Percentiles rank a stretch among this genome's conserved stretches.
Conservation (phyloP, 2,888 invertebrate genomes). For the Xanthostigma xanthostigma region DNA sequence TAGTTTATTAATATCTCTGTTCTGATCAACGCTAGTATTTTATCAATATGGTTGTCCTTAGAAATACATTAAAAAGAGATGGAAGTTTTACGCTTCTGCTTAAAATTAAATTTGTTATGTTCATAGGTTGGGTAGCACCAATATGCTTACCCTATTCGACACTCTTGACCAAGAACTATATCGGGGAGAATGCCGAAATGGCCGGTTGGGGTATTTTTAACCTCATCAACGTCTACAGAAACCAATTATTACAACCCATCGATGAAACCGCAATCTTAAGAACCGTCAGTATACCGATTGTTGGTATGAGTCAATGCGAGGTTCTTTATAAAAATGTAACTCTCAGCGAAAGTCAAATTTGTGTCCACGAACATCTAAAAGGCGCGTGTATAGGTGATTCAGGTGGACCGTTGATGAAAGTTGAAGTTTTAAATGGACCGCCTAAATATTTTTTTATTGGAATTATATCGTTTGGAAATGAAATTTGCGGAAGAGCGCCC, state of each 20-base stretch:
- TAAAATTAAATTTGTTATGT: background rate
- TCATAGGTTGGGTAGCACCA: conserved; percentile 37
- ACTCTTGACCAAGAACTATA: conserved; percentile 22
- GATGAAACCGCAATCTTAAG: conserved; percentile 21
- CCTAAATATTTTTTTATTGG: conserved; percentile 41
- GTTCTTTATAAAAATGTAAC: background rate
- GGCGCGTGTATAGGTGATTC: conserved; percentile 48
- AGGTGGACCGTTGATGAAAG: conserved; percentile 38
- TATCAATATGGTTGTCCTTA: too few species aligned
- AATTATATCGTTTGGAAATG: conserved; percentile 41
- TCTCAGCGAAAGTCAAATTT: conserved; percentile 25
- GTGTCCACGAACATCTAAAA: conserved; percentile 40
- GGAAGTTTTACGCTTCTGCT: background rate
- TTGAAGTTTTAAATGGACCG: conserved; percentile 30
- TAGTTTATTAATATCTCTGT: too few species aligned
- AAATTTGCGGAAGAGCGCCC: conserved; percentile 40
- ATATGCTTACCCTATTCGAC: conserved; percentile 38
- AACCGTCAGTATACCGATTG: conserved; percentile 22
- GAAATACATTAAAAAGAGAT: too few species aligned
- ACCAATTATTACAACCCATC: too few species aligned
- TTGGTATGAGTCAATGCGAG: conserved; percentile 9
- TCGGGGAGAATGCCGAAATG: conserved; percentile 32
- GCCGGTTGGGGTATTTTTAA: conserved; percentile 33
- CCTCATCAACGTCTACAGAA: too few species aligned
- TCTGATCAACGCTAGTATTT: too few species aligned